These are phyloP conservation scores for Aurelia aurita DNA, from an alignment of 30 jellyfish, hydroid and myxozoan species.

Conservation along the genomic window DNA sequence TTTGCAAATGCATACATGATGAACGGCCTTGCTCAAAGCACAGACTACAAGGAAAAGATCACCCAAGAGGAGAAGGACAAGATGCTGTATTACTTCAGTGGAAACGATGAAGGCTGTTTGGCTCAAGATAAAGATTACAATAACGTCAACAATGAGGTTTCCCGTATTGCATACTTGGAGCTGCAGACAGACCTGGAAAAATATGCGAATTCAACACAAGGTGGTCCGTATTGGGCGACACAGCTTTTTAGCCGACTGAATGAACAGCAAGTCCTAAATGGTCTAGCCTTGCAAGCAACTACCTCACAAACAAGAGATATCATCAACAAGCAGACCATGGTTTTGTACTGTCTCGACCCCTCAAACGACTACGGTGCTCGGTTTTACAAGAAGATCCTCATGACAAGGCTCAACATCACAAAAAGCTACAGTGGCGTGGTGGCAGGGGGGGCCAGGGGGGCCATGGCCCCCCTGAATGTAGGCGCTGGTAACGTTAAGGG, in stretches of 20 bases:
- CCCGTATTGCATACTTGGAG: conserved; percentile 60
- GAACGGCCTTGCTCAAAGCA: conserved; percentile 61
- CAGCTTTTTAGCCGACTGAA: conserved; percentile 47
- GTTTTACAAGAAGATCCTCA: no score
- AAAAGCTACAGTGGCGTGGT: no score
- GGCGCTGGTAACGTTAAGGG: no score
- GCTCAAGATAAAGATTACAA: conserved; percentile 39
- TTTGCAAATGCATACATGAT: conserved; percentile 58
- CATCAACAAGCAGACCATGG: no score
- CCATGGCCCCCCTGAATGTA: no score
- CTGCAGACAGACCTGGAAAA: conserved; percentile 43
- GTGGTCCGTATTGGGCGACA: conserved; percentile 68
- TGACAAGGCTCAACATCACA: no score
- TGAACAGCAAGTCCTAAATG: conserved; percentile 41
- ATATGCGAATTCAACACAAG: conserved; percentile 29
- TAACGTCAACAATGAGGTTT: conserved; percentile 54
- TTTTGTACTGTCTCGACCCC: no score
- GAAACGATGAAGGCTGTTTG: conserved; percentile 42
- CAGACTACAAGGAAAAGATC: conserved; percentile 42
- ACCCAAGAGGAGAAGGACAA: conserved; percentile 55
- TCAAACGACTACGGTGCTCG: no score
- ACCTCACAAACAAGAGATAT: no score
- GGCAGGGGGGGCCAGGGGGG: no score
- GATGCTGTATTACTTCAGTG: conserved; percentile 40
- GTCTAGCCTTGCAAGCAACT: conserved; percentile 52